Conservation (phyloP, 2,888 invertebrate species). For the Acanthacorydalis orientalis region DNA sequence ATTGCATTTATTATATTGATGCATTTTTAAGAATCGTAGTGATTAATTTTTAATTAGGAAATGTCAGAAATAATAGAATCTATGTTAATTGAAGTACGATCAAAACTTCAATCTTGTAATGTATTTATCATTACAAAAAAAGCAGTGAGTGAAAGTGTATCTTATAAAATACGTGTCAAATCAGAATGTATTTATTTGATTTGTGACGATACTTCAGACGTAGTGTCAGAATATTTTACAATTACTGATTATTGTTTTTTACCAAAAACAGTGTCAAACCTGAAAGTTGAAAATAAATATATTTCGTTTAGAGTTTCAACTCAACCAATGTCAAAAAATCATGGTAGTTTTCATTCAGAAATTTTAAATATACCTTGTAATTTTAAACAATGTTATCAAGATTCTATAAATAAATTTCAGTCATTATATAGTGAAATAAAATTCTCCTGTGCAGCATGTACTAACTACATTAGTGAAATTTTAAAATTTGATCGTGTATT, state of each 20-base stretch:
- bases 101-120: conserved; percentile 40
- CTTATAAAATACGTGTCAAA: conserved; percentile 11
- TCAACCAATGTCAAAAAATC: conserved; percentile 12
- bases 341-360: conserved; percentile 20
- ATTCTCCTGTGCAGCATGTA: conserved; percentile 27
- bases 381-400: conserved; percentile 5
- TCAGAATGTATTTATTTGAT: conserved; percentile 9
- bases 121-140: conserved; percentile 35
- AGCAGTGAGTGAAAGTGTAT: conserved; percentile 26
- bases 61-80: conserved; percentile 12
- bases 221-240: conserved; percentile 11
- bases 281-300: conserved; percentile 16
- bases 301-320: conserved; percentile 22
- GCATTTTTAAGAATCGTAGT: neutral
- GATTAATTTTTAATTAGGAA: neutral
- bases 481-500: conserved; percentile 37
- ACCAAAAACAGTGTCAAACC: conserved; percentile 19
- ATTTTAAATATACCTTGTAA: conserved; percentile 12
- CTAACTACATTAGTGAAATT: conserved; percentile 15
- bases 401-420: conserved; percentile 19
- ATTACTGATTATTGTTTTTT: conserved; percentile 15
- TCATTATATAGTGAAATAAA: conserved; percentile 29
- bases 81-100: conserved; percentile 40
- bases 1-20: neutral
- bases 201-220: conserved; percentile 12